Evolutionary conservation across 2,888 invertebrate species (phyloP), one percentile per base, ranked within the genome.

Genomic region (Phoronis australis): DNA sequence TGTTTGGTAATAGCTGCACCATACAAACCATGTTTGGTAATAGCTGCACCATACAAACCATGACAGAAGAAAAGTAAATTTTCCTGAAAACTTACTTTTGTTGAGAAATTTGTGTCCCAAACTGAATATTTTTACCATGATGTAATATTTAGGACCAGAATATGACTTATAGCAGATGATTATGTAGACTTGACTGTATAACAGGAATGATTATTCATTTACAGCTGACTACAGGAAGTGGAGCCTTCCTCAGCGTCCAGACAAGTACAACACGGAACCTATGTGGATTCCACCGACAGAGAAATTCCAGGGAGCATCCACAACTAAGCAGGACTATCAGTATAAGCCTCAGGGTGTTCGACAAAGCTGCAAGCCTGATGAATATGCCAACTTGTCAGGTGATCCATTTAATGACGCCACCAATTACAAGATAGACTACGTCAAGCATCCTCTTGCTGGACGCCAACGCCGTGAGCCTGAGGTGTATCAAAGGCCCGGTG

Each of bases 381-480:
- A 75, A 37, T 60, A 60, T 2, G 61, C 68, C 3, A 60, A 63
- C 20, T 47, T 59, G 48, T 71, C 73, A 4, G 66, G 66, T 43
- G 57, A 61, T 18, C 76, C 76, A 12, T 73, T 77, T 48, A 67
- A 73, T 41, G 69, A 61, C 24, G 48, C 52, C 6, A 77, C 77
- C 6, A 69, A 66, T 31, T 74, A 77, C 58, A 54, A 72, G 21
- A 66, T 67, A 21, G 64, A 64, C 4, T 77, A 70, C 51, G 64
- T 71, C 26, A 62, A 63, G 45, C 73, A 77, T 53, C 66, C 73
- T 3, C 47, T 76, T 27, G 67, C 62, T 39, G 45, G 59, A 2
- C 65, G 61, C 47, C 61, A 58, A 45, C 42, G 54, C 21, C 65
- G 59, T 48, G 66, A 66, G 31, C 58, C 57, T 47, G 68, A 67